Evolutionary conservation across 2,888 invertebrate species (phyloP), one percentile per base, ranked within the genome.

Genomic region (Philopedon plagiatum): DNA sequence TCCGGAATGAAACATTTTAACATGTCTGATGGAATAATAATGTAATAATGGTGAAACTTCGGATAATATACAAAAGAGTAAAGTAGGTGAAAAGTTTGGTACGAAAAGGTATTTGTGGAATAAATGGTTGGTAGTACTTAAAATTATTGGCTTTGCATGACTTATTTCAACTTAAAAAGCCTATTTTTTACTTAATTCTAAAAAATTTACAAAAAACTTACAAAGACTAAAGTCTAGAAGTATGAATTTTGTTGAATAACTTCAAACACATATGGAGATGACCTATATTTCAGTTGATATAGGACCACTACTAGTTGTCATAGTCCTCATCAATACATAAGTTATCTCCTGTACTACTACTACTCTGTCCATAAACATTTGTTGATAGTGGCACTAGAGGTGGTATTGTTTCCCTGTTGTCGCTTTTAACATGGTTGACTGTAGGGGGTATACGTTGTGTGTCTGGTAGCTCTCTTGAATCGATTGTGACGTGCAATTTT

Each of bases 271-370:
- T 54, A n/a, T n/a, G n/a, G 18, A 54, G 5, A 29, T 29, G 9
- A 29, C 15, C 15, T 15, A 46, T 34, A 26, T 15, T 29, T 18
- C 29, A 29, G 11, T 21, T 9, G 9, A 21, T 29, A 18, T 54
- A 15, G 15, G 29, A n/a, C 29, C 7, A 29, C 1, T 54, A 29
- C 51, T 66, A 86, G 75, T 86, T 86, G 80, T 86, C 86, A 76
- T 86, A 86, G 80, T 86, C 86, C 79, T 86, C 86, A 78, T 86
- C 86, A 71, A 86, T 86, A 77, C 83, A 85, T 62, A 86, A 79
- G 81, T 81, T 84, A 76, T 85, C 86, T 69, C 82, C 82, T 26
- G 81, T 79, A 56, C 32, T 23, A 76, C 78, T 79, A 56, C 32
- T 23, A 76, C 78, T 83, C 63, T 81, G 82, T 67, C 76, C 77